These are phyloP conservation scores for Microplitis mediator DNA, from an alignment of 1,140 invertebrate species.

Conservation along the genomic window DNA sequence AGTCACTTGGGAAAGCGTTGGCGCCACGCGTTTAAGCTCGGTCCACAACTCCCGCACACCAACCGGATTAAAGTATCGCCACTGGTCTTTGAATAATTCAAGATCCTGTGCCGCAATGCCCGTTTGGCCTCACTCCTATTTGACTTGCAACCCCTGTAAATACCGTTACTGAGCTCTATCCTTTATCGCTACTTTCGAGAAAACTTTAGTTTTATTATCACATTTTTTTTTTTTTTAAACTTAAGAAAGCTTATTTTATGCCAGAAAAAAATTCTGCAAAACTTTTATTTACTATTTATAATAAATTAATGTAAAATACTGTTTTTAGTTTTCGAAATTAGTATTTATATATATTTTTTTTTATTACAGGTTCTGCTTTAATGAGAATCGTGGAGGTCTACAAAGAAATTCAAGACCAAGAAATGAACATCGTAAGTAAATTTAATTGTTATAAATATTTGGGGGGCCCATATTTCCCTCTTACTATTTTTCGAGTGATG, in stretches of 20 bases:
- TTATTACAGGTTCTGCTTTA: conserved; percentile 80
- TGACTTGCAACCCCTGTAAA: conserved; percentile 20
- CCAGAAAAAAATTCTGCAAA: not conserved
- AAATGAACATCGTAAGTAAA: conserved; percentile 88
- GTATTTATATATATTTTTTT: conserved; percentile 27
- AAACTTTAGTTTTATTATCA: not conserved
- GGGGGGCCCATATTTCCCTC: too few species aligned
- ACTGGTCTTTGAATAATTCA: conserved; percentile 60
- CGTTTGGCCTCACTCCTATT: conserved; percentile 17
- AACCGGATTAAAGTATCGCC: conserved; percentile 59
- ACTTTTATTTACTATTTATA: conserved; percentile 9
- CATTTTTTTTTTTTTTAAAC: not conserved
- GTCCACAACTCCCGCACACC: conserved; percentile 20
- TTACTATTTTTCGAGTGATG: too few species aligned
- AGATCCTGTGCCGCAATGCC: conserved; percentile 21
- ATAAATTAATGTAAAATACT: not conserved
- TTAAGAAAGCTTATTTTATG: not conserved
- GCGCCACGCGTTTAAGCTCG: conserved; percentile 13
- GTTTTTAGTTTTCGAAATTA: too few species aligned
- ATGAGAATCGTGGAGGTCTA: conserved; percentile 92
- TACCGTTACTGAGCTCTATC: not conserved
- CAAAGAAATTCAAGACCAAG: conserved; percentile 89
- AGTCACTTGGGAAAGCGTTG: conserved; percentile 21
- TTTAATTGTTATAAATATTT: not conserved
- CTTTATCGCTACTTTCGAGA: not conserved